phyloP scores from a whole-genome alignment of 92 coral and sea anemone genomes.

The Paragorgia papillata region DNA sequence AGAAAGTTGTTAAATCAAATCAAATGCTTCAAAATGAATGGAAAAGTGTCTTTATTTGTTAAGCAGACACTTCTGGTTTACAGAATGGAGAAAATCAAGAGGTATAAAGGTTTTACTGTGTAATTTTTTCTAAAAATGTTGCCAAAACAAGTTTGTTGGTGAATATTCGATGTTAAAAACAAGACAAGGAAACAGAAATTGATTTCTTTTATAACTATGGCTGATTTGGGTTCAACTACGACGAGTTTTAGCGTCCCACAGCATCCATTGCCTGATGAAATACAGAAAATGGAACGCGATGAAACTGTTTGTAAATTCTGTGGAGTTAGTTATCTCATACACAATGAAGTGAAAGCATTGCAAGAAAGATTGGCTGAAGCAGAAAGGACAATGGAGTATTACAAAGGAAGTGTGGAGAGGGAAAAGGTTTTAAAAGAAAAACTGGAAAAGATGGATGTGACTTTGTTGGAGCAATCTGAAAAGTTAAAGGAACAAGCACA shows the following conservation, averaged over 20 bases:
- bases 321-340: constrained; percentile 98
- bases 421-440: constrained; percentile 80
- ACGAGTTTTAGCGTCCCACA: constrained; percentile 59
- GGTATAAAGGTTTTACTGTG: too few relatives aligned
- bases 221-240: background rate
- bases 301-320: constrained; percentile 98
- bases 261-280: constrained; percentile 92
- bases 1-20: too few relatives aligned
- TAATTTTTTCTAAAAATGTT: too few relatives aligned
- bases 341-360: constrained; percentile 93
- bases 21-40: too few relatives aligned
- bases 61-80: too few relatives aligned
- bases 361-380: constrained; percentile 86
- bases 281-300: constrained; percentile 76
- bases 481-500: constrained; percentile 22
- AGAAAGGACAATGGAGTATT: constrained; percentile 86
- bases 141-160: too few relatives aligned
- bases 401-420: constrained; percentile 89
- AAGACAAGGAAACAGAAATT: background rate
- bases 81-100: too few relatives aligned
- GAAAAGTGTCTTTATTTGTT: too few relatives aligned
- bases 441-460: constrained; percentile 70
- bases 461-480: constrained; percentile 9
- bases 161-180: background rate
- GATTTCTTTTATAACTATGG: background rate